A percentile compares a stretch with the other conserved stretches of the same genome.
These are phyloP conservation scores for Argyrosomus regius DNA, from an alignment of 2,797 vertebrate species.

Conservation along the genomic window DNA sequence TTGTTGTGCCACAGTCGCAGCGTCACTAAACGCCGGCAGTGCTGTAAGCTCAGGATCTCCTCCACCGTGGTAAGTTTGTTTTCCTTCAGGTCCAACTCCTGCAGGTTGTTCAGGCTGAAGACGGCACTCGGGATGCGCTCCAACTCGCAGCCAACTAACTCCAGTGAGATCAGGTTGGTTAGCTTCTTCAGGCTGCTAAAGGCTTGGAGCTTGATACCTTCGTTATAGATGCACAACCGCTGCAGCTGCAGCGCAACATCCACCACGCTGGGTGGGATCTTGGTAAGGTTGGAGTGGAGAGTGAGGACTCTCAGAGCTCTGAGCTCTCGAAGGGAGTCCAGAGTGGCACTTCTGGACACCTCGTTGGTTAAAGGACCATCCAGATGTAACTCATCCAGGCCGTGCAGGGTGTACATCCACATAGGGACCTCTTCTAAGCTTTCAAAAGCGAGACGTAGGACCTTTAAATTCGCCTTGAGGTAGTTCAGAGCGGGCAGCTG, in stretches of 20 bases:
- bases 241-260: conserved; percentile 88
- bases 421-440: conserved; percentile 87
- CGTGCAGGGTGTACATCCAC: conserved; percentile 89
- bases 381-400: conserved; percentile 90
- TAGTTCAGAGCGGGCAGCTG: conserved; percentile 87
- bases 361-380: conserved; percentile 87
- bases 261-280: conserved; percentile 87
- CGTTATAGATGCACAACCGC: conserved; percentile 87
- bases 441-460: conserved; percentile 87
- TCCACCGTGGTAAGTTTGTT: conserved; percentile 91
- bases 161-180: conserved; percentile 83
- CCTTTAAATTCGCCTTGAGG: conserved; percentile 87
- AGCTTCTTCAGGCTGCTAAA: conserved; percentile 92
- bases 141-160: conserved; percentile 88
- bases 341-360: conserved; percentile 78
- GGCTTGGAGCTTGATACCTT: conserved; percentile 87
- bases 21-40: conserved; percentile 87
- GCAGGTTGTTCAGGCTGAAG: conserved; percentile 89
- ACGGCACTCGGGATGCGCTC: conserved; percentile 92
- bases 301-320: conserved; percentile 87
- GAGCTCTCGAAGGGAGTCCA: conserved; percentile 90
- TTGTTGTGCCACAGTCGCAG: conserved; percentile 92
- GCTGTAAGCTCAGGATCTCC: conserved; percentile 93
- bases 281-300: conserved; percentile 85
- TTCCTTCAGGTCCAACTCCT: conserved; percentile 90